phyloP scores from a whole-genome alignment of 2,113 vertebrate genomes.

The Zosterops lateralis region DNA sequence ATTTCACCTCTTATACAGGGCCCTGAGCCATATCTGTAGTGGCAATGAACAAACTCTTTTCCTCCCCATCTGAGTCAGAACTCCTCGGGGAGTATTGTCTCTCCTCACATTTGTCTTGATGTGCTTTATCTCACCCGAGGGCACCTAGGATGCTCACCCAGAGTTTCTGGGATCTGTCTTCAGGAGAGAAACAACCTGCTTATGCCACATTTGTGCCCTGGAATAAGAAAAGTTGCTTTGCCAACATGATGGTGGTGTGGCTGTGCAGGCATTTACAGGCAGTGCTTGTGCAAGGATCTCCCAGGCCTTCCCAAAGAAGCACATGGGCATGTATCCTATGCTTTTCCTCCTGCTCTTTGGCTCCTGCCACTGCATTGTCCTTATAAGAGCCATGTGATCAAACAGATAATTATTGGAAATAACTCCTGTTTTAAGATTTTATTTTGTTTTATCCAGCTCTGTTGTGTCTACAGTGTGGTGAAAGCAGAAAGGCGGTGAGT shows the following conservation, averaged over 20 bases:
- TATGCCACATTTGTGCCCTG: background rate
- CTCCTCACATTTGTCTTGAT: background rate
- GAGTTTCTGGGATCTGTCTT: background rate
- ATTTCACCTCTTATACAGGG: background rate
- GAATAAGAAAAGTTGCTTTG: background rate
- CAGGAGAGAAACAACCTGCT: background rate
- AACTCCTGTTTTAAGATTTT: background rate
- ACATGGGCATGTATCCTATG: rapidly evolving
- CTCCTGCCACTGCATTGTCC: background rate
- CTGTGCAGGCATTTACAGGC: background rate
- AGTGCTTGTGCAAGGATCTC: background rate
- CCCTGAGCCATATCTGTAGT: background rate
- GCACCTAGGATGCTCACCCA: background rate
- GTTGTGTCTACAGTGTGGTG: background rate
- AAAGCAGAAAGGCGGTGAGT: background rate
- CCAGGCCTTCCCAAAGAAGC: background rate
- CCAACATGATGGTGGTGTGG: background rate
- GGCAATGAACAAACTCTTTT: background rate
- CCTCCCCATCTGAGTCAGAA: background rate
- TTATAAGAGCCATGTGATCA: background rate
- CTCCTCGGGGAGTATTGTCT: background rate
- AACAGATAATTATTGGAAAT: background rate
- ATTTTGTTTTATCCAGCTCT: background rate
- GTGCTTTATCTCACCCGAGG: background rate
- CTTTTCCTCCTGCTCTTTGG: background rate